Conservation (phyloP, 2,888 invertebrate genomes). For the Stomorhina lunata region DNA sequence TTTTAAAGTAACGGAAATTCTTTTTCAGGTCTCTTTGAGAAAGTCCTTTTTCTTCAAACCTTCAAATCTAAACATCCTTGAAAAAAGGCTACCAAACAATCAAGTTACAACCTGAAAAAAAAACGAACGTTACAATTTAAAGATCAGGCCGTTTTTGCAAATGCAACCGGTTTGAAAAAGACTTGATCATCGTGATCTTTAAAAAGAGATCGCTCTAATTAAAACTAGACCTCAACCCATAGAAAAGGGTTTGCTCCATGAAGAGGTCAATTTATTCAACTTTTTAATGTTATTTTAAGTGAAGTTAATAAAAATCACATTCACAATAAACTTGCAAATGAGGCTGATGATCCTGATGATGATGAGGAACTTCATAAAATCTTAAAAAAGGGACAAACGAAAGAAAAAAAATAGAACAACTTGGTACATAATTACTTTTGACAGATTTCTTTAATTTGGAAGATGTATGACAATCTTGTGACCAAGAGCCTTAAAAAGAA, state of each 20-base stretch:
- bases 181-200: conserved; percentile 1
- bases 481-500: conserved; percentile 46
- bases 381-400: neutral
- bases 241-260: neutral
- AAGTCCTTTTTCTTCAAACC: too few species aligned
- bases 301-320: conserved; percentile 58
- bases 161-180: conserved; percentile 33
- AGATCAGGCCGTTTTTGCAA: neutral
- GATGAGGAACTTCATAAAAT: conserved; percentile 38
- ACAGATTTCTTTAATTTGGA: conserved; percentile 45
- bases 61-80: too few species aligned
- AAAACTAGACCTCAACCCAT: conserved; percentile 14
- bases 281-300: conserved; percentile 56
- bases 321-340: conserved; percentile 27
- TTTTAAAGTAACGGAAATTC: too few species aligned
- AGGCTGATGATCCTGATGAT: neutral
- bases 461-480: conserved; percentile 55
- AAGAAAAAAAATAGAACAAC: neutral
- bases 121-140: conserved; percentile 33
- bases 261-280: conserved; percentile 36
- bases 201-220: conserved; percentile 43
- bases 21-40: too few species aligned
- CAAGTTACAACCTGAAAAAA: neutral
- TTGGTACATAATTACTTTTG: conserved; percentile 56
- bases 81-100: neutral